Percentiles rank a stretch among this genome's conserved stretches.
phyloP scores from a whole-genome alignment of 2,797 vertebrate genomes.

The Muraenolepis orangiensis region DNA sequence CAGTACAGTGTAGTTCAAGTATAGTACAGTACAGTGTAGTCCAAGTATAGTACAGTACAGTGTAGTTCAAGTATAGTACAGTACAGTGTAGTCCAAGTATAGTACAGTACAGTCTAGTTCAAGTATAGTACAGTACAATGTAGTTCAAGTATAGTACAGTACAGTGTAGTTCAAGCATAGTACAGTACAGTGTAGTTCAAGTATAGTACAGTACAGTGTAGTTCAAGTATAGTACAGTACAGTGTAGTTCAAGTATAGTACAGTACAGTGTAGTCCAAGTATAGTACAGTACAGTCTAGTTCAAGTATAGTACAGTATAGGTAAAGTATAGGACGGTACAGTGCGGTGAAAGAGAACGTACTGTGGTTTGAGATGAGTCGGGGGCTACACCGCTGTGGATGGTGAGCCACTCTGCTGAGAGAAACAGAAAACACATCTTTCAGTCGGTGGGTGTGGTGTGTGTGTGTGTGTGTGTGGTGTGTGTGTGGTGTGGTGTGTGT shows the following conservation, averaged over 20 bases:
- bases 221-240: neutral
- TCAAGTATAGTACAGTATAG: neutral
- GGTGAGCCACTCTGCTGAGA: constrained; percentile 70
- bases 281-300: too few relatives aligned
- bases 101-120: too few relatives aligned
- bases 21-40: too few relatives aligned
- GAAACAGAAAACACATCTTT: constrained; percentile 25
- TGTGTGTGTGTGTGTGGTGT: constrained; percentile 8
- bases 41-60: too few relatives aligned
- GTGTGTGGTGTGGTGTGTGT: neutral
- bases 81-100: too few relatives aligned
- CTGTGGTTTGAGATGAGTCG: constrained; percentile 44
- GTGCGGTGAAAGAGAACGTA: constrained; percentile 38
- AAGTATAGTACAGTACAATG: too few relatives aligned
- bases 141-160: too few relatives aligned
- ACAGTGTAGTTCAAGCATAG: too few relatives aligned
- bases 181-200: too few relatives aligned
- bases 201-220: neutral
- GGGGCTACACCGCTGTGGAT: constrained; percentile 67
- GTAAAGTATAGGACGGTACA: neutral
- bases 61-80: too few relatives aligned
- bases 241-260: neutral
- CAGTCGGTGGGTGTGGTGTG: constrained; percentile 22
- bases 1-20: too few relatives aligned
- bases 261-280: too few relatives aligned